Evolutionary conservation across 2,888 invertebrate species (phyloP).

Genomic region (Synanthedon vespiformis): DNA sequence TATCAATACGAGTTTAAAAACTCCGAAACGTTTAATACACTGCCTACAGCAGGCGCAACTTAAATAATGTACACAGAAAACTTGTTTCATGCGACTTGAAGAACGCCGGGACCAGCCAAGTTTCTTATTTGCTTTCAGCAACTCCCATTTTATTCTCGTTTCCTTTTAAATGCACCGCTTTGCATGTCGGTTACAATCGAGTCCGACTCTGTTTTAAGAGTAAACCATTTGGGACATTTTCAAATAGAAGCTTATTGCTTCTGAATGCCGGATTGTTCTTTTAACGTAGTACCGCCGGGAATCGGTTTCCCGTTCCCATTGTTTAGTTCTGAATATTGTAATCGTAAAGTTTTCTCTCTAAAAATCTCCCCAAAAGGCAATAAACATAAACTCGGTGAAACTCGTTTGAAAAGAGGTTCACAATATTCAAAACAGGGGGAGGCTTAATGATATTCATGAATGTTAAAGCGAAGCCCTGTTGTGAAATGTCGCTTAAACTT

Average conservation of each 20-base stretch:
- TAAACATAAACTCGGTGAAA: slow-evolving; percentile 46
- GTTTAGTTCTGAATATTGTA: slow-evolving; percentile 37
- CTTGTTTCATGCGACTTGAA: slow-evolving; percentile 44
- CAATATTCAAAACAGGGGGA: slow-evolving; percentile 56
- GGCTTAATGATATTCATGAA: slow-evolving; percentile 65
- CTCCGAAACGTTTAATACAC: slow-evolving; percentile 53
- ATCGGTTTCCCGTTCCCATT: slow-evolving; percentile 17
- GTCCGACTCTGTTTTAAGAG: slow-evolving; percentile 44
- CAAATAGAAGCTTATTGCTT: slow-evolving; percentile 50
- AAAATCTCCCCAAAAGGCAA: slow-evolving; percentile 41
- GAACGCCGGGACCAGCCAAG: slow-evolving; percentile 37
- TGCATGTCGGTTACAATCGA: slow-evolving; percentile 50
- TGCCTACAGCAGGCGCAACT: slow-evolving; percentile 46
- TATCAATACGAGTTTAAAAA: slow-evolving; percentile 53
- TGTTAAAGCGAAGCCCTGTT: slow-evolving; percentile 53
- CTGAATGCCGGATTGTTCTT: slow-evolving; percentile 38
- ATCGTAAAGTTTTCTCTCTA: slow-evolving; percentile 19
- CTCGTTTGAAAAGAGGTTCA: slow-evolving; percentile 36
- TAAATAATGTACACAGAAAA: slow-evolving; percentile 58
- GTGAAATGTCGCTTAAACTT: slow-evolving; percentile 61
- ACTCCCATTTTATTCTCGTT: slow-evolving; percentile 40
- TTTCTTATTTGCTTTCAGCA: slow-evolving; percentile 49
- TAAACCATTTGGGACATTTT: slow-evolving; percentile 46
- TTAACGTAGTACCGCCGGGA: slow-evolving; percentile 26
- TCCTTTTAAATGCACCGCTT: slow-evolving; percentile 47